Conservation (phyloP, 2,113 vertebrate species). For the Talpa occidentalis region DNA sequence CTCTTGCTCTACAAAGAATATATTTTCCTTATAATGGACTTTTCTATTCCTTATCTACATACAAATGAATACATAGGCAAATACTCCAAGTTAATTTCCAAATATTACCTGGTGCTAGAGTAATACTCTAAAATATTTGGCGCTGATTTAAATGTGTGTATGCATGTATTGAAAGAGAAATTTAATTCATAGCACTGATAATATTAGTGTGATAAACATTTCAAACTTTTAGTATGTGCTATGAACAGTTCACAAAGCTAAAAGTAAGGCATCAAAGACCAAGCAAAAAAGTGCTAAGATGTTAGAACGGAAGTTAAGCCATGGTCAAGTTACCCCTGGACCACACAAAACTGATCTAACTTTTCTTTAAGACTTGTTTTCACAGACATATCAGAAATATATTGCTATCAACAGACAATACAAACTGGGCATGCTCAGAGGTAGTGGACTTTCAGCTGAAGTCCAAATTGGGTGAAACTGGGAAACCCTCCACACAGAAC, state of each 20-base stretch:
- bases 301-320: not conserved
- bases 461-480: too few species aligned
- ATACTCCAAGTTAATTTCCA: not conserved
- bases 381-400: too few species aligned
- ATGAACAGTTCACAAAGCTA: not conserved
- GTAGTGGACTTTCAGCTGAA: too few species aligned
- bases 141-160: constrained; percentile 6
- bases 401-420: too few species aligned
- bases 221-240: not conserved
- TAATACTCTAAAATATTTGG: not conserved
- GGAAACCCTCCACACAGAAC: too few species aligned
- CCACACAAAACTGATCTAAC: too few species aligned
- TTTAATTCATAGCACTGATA: not conserved
- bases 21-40: not conserved
- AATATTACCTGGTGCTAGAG: not conserved
- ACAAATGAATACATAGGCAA: not conserved
- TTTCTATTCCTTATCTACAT: not conserved
- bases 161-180: not conserved
- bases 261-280: not conserved
- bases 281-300: not conserved
- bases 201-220: not conserved
- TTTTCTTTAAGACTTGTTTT: too few species aligned
- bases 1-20: constrained; percentile 2
- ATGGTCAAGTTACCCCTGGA: too few species aligned
- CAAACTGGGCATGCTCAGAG: too few species aligned